Percentiles rank a stretch among this genome's conserved stretches.
Conservation (phyloP, 2,888 invertebrate species). For the Gasteruption jaculator region DNA sequence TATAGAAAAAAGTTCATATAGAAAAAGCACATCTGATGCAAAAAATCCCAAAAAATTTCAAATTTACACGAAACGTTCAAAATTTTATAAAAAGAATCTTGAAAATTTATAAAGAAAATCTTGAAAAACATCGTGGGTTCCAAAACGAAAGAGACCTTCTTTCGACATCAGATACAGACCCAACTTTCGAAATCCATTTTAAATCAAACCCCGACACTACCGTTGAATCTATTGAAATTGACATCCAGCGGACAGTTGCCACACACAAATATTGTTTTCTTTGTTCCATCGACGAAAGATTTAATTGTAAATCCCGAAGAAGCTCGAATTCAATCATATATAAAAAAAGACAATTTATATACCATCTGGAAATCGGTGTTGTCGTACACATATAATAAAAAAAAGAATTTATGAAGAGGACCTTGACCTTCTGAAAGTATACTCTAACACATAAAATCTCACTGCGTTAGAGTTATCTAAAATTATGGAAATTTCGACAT, state of each 20-base stretch:
- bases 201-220: conserved; percentile 7
- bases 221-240: conserved; percentile 20
- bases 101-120: no score
- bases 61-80: no score
- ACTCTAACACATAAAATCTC: conserved; percentile 9
- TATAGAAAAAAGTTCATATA: no score
- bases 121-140: no score
- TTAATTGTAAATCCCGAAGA: conserved; percentile 16
- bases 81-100: no score
- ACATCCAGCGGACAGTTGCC: conserved; percentile 19
- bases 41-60: no score
- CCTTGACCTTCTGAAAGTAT: conserved; percentile 12
- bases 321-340: conserved; percentile 21
- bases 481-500: no score
- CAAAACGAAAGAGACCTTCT: no score
- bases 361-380: conserved; percentile 27
- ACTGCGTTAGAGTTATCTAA: no score
- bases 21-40: no score
- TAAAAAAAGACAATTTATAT: conserved; percentile 22
- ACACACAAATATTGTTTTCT: conserved; percentile 25
- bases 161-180: no score
- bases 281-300: conserved; percentile 16
- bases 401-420: conserved; percentile 23
- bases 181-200: background rate
- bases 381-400: conserved; percentile 23